Evolutionary conservation across 2,888 invertebrate genomes (phyloP).

Genomic region (Xanthostigma xanthostigma): DNA sequence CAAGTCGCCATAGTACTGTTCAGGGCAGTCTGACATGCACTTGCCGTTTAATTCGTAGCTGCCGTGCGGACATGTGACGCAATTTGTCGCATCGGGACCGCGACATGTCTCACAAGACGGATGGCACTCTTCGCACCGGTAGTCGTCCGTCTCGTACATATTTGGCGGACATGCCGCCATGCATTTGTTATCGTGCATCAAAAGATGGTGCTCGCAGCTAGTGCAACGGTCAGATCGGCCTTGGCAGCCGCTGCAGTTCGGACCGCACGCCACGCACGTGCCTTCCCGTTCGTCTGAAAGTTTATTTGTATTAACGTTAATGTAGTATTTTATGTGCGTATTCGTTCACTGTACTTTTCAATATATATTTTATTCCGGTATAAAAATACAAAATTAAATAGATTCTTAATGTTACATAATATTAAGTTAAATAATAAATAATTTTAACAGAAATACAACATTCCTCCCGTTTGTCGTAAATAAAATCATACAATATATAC

Average conservation of each 20-base stretch:
- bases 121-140: constrained; percentile 67
- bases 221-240: constrained; percentile 71
- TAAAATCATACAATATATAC: no score
- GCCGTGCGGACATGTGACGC: constrained; percentile 64
- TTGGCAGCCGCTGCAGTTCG: constrained; percentile 74
- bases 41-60: constrained; percentile 55
- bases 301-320: constrained; percentile 1
- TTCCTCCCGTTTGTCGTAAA: no score
- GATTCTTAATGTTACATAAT: no score
- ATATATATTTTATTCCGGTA: no score
- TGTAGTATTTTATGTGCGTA: no score
- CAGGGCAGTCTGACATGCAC: constrained; percentile 58
- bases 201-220: constrained; percentile 76
- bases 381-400: no score
- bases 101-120: constrained; percentile 66
- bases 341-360: no score
- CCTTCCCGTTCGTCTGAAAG: constrained; percentile 21
- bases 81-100: constrained; percentile 61
- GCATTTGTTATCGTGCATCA: constrained; percentile 69
- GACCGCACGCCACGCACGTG: constrained; percentile 71
- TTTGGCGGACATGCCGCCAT: constrained; percentile 68
- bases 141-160: constrained; percentile 76
- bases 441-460: no score
- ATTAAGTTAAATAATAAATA: no score
- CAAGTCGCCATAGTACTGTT: constrained; percentile 59